These are phyloP conservation scores for Leptinotarsa tumamoca DNA, from an alignment of 2,888 invertebrate species.

Conservation along the genomic window DNA sequence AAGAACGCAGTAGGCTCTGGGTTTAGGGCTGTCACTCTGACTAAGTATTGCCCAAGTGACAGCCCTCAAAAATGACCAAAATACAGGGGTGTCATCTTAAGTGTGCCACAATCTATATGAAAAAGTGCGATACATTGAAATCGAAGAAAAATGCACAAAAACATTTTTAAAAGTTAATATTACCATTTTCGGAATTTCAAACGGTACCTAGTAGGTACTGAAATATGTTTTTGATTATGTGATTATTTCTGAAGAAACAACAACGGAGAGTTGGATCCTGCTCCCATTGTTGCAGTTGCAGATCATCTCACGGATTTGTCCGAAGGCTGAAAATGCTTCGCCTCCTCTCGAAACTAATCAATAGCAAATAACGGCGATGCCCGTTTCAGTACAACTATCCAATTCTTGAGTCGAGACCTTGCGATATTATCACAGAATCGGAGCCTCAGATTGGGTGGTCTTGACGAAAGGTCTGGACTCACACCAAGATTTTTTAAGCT, in stretches of 20 bases:
- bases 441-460: conserved; percentile 15
- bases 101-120: too few relatives aligned
- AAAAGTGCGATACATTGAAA: too few relatives aligned
- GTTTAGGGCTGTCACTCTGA: too few relatives aligned
- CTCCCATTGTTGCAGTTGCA: not conserved
- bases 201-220: too few relatives aligned
- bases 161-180: too few relatives aligned
- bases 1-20: too few relatives aligned
- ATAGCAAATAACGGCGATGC: conserved; percentile 1
- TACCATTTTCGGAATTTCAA: too few relatives aligned
- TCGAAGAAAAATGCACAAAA: too few relatives aligned
- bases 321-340: conserved; percentile 7
- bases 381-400: conserved; percentile 2
- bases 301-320: conserved; percentile 10
- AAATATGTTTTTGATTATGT: too few relatives aligned
- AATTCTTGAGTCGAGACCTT: conserved; percentile 7
- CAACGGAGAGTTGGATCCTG: not conserved
- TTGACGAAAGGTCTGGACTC: conserved; percentile 19
- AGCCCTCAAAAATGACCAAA: too few relatives aligned
- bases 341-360: conserved; percentile 15
- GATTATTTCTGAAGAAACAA: not conserved
- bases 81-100: too few relatives aligned
- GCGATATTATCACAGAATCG: conserved; percentile 12
- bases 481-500: conserved; percentile 3
- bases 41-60: too few relatives aligned